These are phyloP conservation scores for Puffinus mauretanicus DNA, from an alignment of 2,113 vertebrate species.

Conservation along the genomic window DNA sequence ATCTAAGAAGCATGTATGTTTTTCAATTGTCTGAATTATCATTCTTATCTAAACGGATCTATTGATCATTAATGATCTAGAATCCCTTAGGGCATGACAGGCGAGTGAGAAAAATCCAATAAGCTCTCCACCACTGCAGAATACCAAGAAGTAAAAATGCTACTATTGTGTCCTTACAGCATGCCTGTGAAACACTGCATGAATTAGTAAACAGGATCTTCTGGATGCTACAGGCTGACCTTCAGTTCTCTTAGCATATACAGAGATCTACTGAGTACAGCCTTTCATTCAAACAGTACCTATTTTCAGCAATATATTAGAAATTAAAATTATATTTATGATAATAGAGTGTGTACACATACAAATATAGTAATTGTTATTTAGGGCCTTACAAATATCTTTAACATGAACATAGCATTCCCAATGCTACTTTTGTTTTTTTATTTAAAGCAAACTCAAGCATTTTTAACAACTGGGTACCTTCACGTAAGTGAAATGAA, in stretches of 20 bases:
- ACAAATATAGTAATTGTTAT: neutral
- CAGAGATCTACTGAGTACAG: neutral
- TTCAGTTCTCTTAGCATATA: neutral
- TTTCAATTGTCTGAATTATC: slow-evolving; percentile 54
- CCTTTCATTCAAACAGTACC: neutral
- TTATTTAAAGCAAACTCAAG: neutral
- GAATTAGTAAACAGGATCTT: slow-evolving; percentile 40
- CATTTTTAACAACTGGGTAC: neutral
- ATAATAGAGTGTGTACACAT: neutral
- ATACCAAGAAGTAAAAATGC: slow-evolving; percentile 36
- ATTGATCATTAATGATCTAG: slow-evolving; percentile 68
- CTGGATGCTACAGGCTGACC: slow-evolving; percentile 16
- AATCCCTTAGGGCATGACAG: slow-evolving; percentile 39
- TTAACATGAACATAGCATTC: neutral
- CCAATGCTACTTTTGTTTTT: neutral
- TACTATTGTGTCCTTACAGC: neutral
- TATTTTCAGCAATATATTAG: neutral
- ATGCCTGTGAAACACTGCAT: neutral
- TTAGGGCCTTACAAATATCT: neutral
- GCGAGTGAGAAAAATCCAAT: slow-evolving; percentile 42
- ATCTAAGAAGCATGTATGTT: slow-evolving; percentile 13
- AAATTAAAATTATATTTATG: neutral
- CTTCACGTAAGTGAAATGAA: neutral
- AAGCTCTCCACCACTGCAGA: slow-evolving; percentile 16
- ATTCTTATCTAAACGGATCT: slow-evolving; percentile 52